Base-by-base conservation (phyloP, 2,797 vertebrate species). In the Myiotriccus ornatus region DNA sequence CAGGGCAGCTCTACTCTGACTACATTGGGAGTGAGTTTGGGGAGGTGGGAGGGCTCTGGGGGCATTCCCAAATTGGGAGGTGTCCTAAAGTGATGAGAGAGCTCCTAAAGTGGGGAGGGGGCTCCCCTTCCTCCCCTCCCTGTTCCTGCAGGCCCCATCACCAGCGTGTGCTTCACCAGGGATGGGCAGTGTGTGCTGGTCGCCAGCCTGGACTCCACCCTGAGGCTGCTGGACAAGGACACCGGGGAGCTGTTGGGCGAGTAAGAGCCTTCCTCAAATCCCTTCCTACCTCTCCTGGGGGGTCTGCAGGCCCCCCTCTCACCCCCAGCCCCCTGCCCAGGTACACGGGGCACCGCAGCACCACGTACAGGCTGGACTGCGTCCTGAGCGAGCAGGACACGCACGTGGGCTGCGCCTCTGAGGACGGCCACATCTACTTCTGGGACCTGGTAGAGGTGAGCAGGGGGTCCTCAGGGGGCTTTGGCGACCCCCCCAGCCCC, bases 191-290 rank as follows among this genome's bases (percentile, higher is more conserved):
- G 99, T 65, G 98, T 97, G 1, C 97, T 99, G 83, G 98, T 97
- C 39, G 98, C 99, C 95, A 99, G 98, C 75, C 97, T 99, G 86
- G 99, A 99, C 93, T 99, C 99, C 32, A 95, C 98, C 0, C 96
- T 99, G 70, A 97, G 99, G n/a, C 98, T 99, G 47, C 97, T 99
- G 64, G 99, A 99, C 96, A 99, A 99, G 95, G 99, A 98, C 96
- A 98, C 99, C 0, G 99, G 99, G 30, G 99, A 99, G 91, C 98
- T 99, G 97, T 98, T 99, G 55, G 99, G 99, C 95, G 99, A 99
- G 99, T 99, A 95, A 91, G 98, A 34, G 28, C 15, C 34, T 22
- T n/a, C 22, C 44, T 23, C 6, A 1, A 1, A 1, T 2, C 44
- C 37, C 53, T 0, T 21, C 52, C 16, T 0, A 0, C 7, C 4